Conservation (phyloP, 1,140 invertebrate genomes). For the Aphidius gifuensis region DNA sequence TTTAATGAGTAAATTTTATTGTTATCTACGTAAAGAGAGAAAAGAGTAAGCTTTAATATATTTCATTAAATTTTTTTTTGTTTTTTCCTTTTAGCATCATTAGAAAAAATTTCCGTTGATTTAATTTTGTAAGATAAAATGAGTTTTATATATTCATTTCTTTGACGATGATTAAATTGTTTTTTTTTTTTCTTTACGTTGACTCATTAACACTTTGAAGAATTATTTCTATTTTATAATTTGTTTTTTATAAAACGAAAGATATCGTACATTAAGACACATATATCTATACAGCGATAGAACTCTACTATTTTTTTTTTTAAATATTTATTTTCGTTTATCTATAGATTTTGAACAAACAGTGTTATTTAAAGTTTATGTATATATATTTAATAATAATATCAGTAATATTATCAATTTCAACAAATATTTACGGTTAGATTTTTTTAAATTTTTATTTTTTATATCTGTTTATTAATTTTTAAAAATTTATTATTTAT, state of each 20-base stretch:
- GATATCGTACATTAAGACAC: slow-evolving; percentile 6
- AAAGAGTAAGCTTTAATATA: too few species aligned
- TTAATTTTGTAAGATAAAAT: too few species aligned
- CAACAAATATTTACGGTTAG: slow-evolving; percentile 3
- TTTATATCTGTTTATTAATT: too few species aligned
- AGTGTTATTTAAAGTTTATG: slow-evolving; percentile 16
- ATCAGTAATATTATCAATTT: slow-evolving; percentile 13
- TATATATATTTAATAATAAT: slow-evolving; percentile 8
- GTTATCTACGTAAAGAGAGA: too few species aligned
- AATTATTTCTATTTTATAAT: background rate
- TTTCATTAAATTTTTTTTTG: too few species aligned
- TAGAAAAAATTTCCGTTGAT: too few species aligned
- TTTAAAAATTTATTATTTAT: slow-evolving; percentile 8
- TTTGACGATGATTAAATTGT: too few species aligned
- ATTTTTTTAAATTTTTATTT: too few species aligned
- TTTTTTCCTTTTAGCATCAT: too few species aligned
- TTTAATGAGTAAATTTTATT: too few species aligned
- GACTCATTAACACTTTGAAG: background rate
- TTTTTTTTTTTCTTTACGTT: slow-evolving; percentile 2
- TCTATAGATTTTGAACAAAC: slow-evolving; percentile 5
- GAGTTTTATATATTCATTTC: too few species aligned
- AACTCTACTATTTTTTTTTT: background rate
- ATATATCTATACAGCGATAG: slow-evolving; percentile 9
- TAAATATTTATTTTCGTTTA: background rate
- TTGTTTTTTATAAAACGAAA: slow-evolving; percentile 4